Evolutionary conservation across 2,888 invertebrate genomes (phyloP), one percentile per base, ranked within the genome.

Genomic region (Limulus polyphemus): DNA sequence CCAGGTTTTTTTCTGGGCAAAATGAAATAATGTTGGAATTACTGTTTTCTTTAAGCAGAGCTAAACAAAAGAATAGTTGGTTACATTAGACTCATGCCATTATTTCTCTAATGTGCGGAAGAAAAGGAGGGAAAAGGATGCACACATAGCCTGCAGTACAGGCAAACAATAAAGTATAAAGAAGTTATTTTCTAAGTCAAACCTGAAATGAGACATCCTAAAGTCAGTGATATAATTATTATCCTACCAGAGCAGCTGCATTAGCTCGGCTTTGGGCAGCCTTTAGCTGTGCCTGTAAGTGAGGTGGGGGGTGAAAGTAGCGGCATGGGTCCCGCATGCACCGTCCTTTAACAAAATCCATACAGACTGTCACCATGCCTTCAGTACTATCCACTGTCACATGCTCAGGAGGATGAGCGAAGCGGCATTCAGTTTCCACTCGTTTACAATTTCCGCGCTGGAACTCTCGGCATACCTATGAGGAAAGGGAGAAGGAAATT

Each of bases 241-340:
- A 32, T 54, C 66, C 64, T 66, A 66, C 66, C 66, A 64, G 61
- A 62, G 66, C 66, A 47, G 65, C 62, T 47, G 62, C 58, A 54
- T 59, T 60, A 49, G 62, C 62, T 60, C 66, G 56, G 17, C 60
- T 64, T 61, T 66, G 66, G 57, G 63, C 63, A 14, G 66, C 66
- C 90, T 91, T 91, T 87, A 92, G 90, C 88, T 90, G 90, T 86
- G 90, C 90, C 88, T 91, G 90, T 84, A 95, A 92, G 90, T 95
- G 94, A 86, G 92, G 88, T 85, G 94, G 94, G 84, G 94, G 94
- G 87, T 95, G 94, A 88, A 93, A 94, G 90, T 94, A 94, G 87
- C 93, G 91, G 90, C 95, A 95, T 85, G 91, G 90, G 85, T 93
- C 92, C 85, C 94, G 91, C 85, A 89, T 87, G 88, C 94, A 94